Conservation (phyloP, 2,797 vertebrate genomes). For the Chrosomus eos region DNA sequence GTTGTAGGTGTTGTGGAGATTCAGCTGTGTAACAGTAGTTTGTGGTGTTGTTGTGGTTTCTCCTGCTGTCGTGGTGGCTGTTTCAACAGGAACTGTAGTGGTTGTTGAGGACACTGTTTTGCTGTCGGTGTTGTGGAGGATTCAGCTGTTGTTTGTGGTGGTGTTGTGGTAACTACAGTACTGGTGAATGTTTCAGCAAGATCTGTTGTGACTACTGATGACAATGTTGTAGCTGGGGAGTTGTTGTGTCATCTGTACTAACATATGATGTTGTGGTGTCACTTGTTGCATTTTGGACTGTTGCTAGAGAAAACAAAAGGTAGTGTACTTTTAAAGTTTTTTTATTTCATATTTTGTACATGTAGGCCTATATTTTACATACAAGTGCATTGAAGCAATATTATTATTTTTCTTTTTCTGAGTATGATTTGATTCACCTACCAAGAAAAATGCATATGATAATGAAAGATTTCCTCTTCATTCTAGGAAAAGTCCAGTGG, state of each 20-base stretch:
- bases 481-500: neutral
- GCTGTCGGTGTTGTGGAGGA: neutral
- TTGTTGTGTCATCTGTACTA: too few relatives aligned
- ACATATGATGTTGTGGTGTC: neutral
- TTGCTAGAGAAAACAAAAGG: neutral
- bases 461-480: neutral
- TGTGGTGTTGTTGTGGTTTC: neutral
- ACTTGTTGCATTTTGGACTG: neutral
- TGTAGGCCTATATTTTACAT: neutral
- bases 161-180: neutral
- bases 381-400: too few relatives aligned
- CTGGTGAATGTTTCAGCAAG: neutral
- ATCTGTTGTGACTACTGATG: neutral
- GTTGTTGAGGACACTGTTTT: neutral
- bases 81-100: neutral
- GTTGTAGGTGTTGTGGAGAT: too few relatives aligned
- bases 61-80: neutral
- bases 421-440: neutral
- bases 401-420: neutral
- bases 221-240: neutral
- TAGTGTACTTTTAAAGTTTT: neutral
- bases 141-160: neutral
- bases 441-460: constrained; percentile 1
- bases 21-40: too few relatives aligned
- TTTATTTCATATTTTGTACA: neutral